Base-by-base conservation (phyloP, 2,888 invertebrate species). In the Operophtera brumata region DNA sequence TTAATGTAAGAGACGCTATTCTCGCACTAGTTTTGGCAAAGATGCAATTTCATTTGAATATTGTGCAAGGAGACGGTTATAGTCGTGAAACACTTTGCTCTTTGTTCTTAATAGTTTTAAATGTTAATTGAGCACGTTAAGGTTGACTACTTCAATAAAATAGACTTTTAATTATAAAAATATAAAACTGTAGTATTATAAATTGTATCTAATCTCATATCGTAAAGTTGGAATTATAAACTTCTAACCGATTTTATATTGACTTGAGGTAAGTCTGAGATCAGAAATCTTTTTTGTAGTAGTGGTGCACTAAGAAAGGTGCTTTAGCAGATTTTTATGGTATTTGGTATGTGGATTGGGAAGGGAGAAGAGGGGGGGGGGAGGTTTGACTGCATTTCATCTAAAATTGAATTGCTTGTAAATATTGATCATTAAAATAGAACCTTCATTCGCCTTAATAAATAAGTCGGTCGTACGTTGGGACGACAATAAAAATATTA, bases 1-100 rank as follows among this genome's bases (percentile, higher is more conserved):
- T 89, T 88, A 88, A 89, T 86, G 88, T 82, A 81, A 80, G 80
- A 80, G 83, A 78, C 81, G 82, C 86, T 75, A 78, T 88, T 86
- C 79, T 73, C 82, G 59, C 81, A 84, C 85, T 87, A 87, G 88
- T 89, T 89, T 89, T 88, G 88, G 89, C 89, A 89, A 90, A 89
- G 89, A 88, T 90, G 88, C 88, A 90, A 90, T 90, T 86, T 84
- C 84, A 90, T 90, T 90, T 90, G 88, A 90, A 90, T 90, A 88
- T 85, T 86, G 86, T 88, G 88, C 88, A 88, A 86, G 86, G 81
- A 68, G 75, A 82, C 81, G 77, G 81, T 84, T 84, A 84, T 82
- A 75, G 77, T 76, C 73, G 75, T 73, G 80, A 71, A 82, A 76
- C 78, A 80, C 75, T 88, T 86, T 83, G 47, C 59, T 47, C 39